Evolutionary conservation across 2,797 vertebrate genomes (phyloP).

Genomic region (Alcedo atthis): DNA sequence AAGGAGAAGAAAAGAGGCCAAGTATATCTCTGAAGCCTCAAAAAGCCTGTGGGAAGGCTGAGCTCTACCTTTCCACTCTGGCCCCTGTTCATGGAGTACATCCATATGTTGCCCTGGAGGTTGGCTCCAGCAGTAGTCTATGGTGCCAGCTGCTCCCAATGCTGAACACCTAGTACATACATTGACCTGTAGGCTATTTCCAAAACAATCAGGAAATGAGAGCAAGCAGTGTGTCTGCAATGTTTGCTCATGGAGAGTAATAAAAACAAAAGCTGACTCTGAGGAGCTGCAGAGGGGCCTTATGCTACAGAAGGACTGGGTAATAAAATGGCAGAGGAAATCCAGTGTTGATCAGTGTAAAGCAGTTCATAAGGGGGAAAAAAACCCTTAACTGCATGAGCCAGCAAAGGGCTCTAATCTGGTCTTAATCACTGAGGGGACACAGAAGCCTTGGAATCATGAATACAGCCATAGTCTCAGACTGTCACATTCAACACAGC

Average conservation of each 20-base stretch:
- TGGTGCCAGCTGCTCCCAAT: background rate
- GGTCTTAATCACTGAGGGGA: background rate
- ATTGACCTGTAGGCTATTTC: background rate
- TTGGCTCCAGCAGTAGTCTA: background rate
- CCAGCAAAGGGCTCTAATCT: background rate
- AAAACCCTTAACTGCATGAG: background rate
- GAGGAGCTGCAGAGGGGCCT: background rate
- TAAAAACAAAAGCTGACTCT: conserved; percentile 1
- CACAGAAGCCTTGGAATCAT: background rate
- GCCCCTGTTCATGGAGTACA: background rate
- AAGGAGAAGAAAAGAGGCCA: background rate
- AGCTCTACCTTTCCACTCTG: background rate
- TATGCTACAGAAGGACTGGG: background rate
- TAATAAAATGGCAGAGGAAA: background rate
- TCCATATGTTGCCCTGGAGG: background rate
- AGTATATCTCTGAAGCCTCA: background rate
- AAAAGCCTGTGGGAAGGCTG: background rate
- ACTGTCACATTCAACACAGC: background rate
- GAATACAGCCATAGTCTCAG: background rate
- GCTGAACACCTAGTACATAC: accelerated
- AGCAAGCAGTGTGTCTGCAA: background rate
- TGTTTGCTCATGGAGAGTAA: background rate
- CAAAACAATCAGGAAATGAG: background rate
- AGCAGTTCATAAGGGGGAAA: background rate
- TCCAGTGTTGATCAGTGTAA: background rate